Percentiles rank a stretch among this genome's conserved stretches.
Evolutionary conservation across 2,113 vertebrate species (phyloP).

Genomic region (Rhagologus leucostigma): DNA sequence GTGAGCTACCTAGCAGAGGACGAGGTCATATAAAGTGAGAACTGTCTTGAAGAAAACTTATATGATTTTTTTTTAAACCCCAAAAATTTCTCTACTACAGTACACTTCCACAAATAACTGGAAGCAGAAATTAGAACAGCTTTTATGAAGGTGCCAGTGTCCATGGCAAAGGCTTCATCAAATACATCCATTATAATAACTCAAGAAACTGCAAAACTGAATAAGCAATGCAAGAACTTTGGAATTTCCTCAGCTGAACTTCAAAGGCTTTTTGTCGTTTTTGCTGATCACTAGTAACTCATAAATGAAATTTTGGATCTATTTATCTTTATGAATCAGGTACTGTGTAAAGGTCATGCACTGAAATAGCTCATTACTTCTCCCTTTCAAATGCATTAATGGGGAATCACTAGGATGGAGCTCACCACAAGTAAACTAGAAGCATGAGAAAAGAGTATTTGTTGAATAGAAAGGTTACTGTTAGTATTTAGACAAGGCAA

Average conservation of each 20-base stretch:
- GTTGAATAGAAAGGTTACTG: background rate
- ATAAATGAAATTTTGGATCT: background rate
- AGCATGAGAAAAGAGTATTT: conserved; percentile 12
- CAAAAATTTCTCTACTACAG: background rate
- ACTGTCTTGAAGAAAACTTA: background rate
- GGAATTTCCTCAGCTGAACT: background rate
- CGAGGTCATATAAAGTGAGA: background rate
- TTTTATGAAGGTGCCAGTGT: background rate
- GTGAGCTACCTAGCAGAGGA: background rate
- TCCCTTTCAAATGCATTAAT: conserved; percentile 19
- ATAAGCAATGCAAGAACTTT: background rate
- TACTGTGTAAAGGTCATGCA: conserved; percentile 16
- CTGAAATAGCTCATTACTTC: conserved; percentile 11
- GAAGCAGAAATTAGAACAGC: background rate
- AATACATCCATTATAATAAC: background rate
- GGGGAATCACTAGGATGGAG: background rate
- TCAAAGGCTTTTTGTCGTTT: background rate
- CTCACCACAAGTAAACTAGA: background rate
- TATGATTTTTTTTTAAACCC: background rate
- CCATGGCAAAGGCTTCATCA: background rate
- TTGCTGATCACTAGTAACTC: background rate
- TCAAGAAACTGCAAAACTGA: background rate
- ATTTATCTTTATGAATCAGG: conserved; percentile 57
- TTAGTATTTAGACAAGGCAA: conserved; percentile 35
- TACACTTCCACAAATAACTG: background rate